Percentiles rank a stretch among this genome's conserved stretches.
Conservation (phyloP, 2,113 vertebrate species). For the Datnioides undecimradiatus region DNA sequence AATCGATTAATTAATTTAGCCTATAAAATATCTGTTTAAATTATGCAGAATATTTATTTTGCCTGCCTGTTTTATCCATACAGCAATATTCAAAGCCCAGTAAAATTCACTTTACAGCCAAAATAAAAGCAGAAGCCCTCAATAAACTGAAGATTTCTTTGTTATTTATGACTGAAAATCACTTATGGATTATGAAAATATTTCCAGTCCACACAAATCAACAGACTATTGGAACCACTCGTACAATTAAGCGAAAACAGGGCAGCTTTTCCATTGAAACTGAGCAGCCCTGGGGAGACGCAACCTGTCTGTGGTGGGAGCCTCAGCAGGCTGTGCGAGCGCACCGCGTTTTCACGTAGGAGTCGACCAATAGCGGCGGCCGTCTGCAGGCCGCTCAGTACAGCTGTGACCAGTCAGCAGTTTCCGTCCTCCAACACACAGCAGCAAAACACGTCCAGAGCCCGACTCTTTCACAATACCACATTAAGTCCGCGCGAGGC, state of each 20-base stretch:
- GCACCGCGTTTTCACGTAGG: not conserved
- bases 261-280: not conserved
- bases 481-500: not conserved
- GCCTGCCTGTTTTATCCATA: not conserved
- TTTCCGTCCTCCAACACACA: slow-evolving; percentile 31
- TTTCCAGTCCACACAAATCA: not conserved
- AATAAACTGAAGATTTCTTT: not conserved
- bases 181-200: not conserved
- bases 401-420: slow-evolving; percentile 63
- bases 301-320: not conserved
- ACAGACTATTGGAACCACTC: not conserved
- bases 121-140: not conserved
- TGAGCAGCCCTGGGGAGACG: not conserved
- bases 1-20: no score
- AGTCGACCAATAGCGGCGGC: slow-evolving; percentile 15
- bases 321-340: not conserved
- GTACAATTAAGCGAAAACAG: not conserved
- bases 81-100: not conserved
- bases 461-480: not conserved
- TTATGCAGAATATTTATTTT: no score
- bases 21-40: no score
- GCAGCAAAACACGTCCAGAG: slow-evolving; percentile 8
- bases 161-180: not conserved
- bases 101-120: not conserved
- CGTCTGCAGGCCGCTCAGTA: slow-evolving; percentile 8